Percentiles rank a stretch among this genome's conserved stretches.
Evolutionary conservation across 2,888 invertebrate species (phyloP).

Genomic region (Drosophila paranaensis): DNA sequence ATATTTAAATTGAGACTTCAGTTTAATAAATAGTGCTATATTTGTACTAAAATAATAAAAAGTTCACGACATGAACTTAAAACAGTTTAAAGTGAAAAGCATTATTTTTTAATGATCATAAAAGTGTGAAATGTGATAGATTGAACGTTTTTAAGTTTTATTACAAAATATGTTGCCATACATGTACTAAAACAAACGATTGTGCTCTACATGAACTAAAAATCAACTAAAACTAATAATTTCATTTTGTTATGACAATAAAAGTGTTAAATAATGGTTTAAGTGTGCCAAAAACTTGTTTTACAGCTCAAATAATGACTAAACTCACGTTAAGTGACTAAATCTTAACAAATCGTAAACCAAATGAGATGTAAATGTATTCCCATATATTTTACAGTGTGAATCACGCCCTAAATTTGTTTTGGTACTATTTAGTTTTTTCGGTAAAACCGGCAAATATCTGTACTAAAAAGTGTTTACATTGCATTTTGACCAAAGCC

Average conservation of each 20-base stretch:
- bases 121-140: no score
- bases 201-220: neutral
- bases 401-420: conserved; percentile 1
- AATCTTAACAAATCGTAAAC: neutral
- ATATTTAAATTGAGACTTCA: neutral
- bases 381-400: neutral
- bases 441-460: neutral
- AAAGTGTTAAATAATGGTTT: neutral
- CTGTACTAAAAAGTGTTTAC: conserved; percentile 12
- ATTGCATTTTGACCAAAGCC: conserved; percentile 11
- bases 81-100: neutral
- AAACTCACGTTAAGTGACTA: neutral
- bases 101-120: neutral
- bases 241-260: neutral
- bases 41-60: neutral
- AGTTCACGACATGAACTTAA: neutral
- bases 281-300: conserved; percentile 1
- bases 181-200: no score
- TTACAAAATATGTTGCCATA: no score
- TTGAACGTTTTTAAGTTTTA: no score
- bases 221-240: neutral
- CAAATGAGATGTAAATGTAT: conserved; percentile 5
- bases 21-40: no score
- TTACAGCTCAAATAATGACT: neutral
- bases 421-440: neutral